A percentile compares a stretch with the other conserved stretches of the same genome.
These are phyloP conservation scores for Ploceus nigricollis DNA, from an alignment of 2,113 vertebrate species.

Conservation along the genomic window DNA sequence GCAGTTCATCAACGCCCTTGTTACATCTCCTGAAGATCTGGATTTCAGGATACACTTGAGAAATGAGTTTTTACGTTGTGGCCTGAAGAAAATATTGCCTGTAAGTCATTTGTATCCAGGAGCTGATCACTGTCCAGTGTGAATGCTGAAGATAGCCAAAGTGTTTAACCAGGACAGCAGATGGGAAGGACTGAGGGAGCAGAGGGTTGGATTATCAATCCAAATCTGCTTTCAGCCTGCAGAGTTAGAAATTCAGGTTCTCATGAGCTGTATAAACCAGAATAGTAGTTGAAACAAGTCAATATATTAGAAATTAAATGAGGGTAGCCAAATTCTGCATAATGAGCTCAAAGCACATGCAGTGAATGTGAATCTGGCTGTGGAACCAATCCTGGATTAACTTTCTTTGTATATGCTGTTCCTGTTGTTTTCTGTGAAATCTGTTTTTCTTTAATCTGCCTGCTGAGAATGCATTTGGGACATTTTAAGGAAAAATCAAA, in stretches of 20 bases:
- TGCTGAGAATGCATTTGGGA: background rate
- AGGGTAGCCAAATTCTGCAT: background rate
- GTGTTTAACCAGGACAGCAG: background rate
- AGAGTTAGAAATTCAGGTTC: background rate
- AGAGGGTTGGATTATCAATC: background rate
- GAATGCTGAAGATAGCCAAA: background rate
- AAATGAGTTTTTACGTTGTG: conserved; percentile 94
- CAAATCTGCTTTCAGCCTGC: background rate
- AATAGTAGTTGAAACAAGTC: background rate
- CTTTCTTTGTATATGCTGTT: background rate
- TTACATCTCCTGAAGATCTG: conserved; percentile 93
- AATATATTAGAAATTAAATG: background rate
- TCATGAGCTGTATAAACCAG: background rate
- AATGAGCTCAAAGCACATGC: background rate
- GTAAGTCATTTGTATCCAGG: conserved; percentile 75
- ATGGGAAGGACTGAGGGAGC: background rate
- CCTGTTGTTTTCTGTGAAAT: background rate
- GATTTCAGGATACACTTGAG: conserved; percentile 98
- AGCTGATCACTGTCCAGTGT: background rate
- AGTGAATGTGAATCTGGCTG: background rate
- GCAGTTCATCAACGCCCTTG: conserved; percentile 97
- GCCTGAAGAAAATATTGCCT: conserved; percentile 90
- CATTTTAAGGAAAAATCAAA: background rate
- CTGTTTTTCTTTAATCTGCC: background rate
- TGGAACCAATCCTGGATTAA: background rate